Evolutionary conservation across 2,888 invertebrate genomes (phyloP), one percentile per base, ranked within the genome.

Genomic region (Lumbricus terrestris): DNA sequence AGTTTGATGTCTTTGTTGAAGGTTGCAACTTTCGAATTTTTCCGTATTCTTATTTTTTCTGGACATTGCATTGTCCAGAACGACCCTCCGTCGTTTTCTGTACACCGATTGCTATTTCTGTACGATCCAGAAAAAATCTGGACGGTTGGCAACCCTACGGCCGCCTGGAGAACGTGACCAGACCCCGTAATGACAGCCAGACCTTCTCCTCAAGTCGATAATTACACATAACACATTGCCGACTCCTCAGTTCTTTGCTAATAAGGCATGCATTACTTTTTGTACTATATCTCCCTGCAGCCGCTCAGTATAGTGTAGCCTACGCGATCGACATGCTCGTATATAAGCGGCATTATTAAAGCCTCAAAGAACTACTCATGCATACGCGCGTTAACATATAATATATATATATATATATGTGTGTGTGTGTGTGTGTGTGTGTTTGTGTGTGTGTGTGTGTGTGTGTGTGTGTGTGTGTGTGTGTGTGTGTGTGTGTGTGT

Each of bases 221-320:
- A 69, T 69, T 69, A 69, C 69, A 69, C 29, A n/a, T n/a, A 69
- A n/a, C 69, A 69, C n/a, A 69, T n/a, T 69, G 69, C 1, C 29
- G 11, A 69, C 69, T 69, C 29, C 8, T 69, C 69, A 69, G 11
- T 69, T 29, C 69, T 8, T 69, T 29, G 69, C 69, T 69, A 69
- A 69, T 69, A n/a, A n/a, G 69, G 69, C 69, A 69, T n/a, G 69
- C 69, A 69, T n/a, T n/a, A 69, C n/a, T n/a, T 69, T n/a, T 69
- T n/a, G 11, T n/a, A n/a, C n/a, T n/a, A n/a, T 16, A 11, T 69
- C 13, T 69, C n/a, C 69, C n/a, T n/a, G n/a, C 69, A 6, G n/a
- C n/a, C 29, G n/a, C 69, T 69, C 69, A 54, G 29, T n/a, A 4
- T 8, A 40, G 40, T 29, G n/a, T n/a, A n/a, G n/a, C n/a, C n/a